A percentile compares a stretch with the other conserved stretches of the same genome.
Evolutionary conservation across 1,140 invertebrate species (phyloP).

Genomic region (Drusus annulatus): DNA sequence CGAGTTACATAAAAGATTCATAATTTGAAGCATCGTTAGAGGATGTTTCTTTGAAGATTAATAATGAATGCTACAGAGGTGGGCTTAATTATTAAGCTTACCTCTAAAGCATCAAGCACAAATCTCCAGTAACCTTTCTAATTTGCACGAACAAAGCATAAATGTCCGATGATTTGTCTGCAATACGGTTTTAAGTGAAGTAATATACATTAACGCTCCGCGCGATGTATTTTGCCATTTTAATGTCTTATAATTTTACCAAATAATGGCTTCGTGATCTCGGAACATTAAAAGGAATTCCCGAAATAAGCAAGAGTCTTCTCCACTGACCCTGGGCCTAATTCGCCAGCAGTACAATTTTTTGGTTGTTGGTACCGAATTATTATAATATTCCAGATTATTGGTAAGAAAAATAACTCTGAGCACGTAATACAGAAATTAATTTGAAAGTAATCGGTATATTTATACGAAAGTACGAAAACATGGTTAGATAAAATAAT

Average conservation of each 20-base stretch:
- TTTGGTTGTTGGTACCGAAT: neutral
- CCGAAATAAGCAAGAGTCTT: neutral
- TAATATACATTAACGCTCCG: conserved; percentile 15
- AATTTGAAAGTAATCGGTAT: neutral
- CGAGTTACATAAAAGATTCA: neutral
- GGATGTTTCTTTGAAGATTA: neutral
- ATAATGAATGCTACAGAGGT: neutral
- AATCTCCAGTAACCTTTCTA: conserved; percentile 4
- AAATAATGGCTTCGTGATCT: conserved; percentile 11
- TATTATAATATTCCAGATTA: neutral
- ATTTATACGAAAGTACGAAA: neutral
- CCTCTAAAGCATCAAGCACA: neutral
- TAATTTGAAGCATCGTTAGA: neutral
- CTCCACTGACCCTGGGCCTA: neutral
- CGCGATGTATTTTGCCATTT: conserved; percentile 10
- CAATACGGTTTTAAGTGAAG: conserved; percentile 8
- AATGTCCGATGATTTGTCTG: conserved; percentile 33
- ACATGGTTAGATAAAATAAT: neutral
- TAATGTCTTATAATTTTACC: neutral
- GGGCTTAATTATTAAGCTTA: neutral
- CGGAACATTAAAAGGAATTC: conserved; percentile 22
- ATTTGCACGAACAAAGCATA: conserved; percentile 14
- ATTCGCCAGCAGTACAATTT: neutral
- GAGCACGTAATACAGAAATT: conserved; percentile 15
- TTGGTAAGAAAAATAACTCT: conserved; percentile 17